Percentiles rank a stretch among this genome's conserved stretches.
Conservation (phyloP, 2,113 vertebrate species). For the Orthonyx spaldingii region DNA sequence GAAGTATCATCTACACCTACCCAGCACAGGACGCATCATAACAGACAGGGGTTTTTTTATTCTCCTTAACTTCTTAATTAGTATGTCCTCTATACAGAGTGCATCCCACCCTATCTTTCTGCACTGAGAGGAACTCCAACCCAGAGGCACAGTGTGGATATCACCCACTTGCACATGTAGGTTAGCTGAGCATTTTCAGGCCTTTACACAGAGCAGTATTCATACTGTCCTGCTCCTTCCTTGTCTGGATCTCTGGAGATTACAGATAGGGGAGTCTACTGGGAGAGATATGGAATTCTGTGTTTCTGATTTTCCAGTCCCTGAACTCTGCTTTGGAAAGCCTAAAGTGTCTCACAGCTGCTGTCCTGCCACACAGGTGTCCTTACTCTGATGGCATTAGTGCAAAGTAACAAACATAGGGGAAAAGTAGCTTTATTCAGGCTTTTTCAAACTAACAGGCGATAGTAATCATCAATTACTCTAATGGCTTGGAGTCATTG, state of each 20-base stretch:
- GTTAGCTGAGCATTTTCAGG: neutral
- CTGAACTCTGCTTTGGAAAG: neutral
- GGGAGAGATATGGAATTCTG: neutral
- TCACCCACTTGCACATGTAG: neutral
- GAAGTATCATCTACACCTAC: no score
- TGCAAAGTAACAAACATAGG: neutral
- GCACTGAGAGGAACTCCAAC: neutral
- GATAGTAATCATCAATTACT: neutral
- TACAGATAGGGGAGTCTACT: neutral
- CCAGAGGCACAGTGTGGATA: neutral
- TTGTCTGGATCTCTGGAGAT: neutral
- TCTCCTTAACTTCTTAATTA: neutral
- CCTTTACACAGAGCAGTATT: neutral
- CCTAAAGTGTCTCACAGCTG: neutral
- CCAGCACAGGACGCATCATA: neutral
- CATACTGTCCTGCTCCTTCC: neutral
- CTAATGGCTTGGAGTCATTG: neutral
- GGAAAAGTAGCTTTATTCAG: neutral
- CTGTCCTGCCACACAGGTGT: neutral
- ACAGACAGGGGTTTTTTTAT: accelerated
- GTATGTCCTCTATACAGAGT: neutral
- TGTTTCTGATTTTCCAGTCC: neutral
- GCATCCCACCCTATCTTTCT: neutral
- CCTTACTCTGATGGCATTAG: neutral
- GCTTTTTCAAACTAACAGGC: neutral